Evolutionary conservation across 2,797 vertebrate species (phyloP), one percentile per base, ranked within the genome.

Genomic region (Choloepus didactylus): DNA sequence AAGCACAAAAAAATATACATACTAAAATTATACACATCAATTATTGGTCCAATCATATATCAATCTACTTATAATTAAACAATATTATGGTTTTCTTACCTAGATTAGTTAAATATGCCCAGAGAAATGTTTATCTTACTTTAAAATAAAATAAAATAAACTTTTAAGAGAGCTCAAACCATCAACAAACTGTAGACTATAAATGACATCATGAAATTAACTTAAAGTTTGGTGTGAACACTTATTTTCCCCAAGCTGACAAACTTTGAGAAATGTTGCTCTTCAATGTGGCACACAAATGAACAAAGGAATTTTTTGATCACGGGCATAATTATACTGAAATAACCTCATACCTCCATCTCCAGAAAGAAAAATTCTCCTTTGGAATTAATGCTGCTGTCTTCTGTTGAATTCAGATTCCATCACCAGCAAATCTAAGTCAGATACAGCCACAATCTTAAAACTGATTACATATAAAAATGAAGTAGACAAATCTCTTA

Each of bases 21-120:
- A n/a, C n/a, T n/a, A n/a, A n/a, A n/a, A n/a, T n/a, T n/a, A n/a
- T 97, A 96, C 96, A 97, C 87, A 93, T 97, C 97, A 97, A 96
- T 95, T 97, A 97, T 96, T 96, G 97, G 96, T 97, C 96, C 96
- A 96, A 91, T 96, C 93, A 96, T 96, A 44, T 41, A 96, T 73
- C 91, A 84, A 44, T 94, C 96, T 97, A 97, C 94, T 97, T 96
- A 97, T 92, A 97, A 92, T 96, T 86, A 96, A 97, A 97, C 96
- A 97, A 97, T 96, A 97, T 97, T 97, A 95, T 95, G 75, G 92
- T 94, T 95, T 96, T 93, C 93, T 97, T 67, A 96, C 83, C 88
- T 86, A 94, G 90, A 92, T 97, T 96, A 94, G 56, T 91, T 96
- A 94, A 92, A 97, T 93, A 97, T 75, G 72, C 79, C 96, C 92